Evolutionary conservation across 1,140 invertebrate genomes (phyloP), one percentile per base, ranked within the genome.

Genomic region (Dufourea novaeangliae): DNA sequence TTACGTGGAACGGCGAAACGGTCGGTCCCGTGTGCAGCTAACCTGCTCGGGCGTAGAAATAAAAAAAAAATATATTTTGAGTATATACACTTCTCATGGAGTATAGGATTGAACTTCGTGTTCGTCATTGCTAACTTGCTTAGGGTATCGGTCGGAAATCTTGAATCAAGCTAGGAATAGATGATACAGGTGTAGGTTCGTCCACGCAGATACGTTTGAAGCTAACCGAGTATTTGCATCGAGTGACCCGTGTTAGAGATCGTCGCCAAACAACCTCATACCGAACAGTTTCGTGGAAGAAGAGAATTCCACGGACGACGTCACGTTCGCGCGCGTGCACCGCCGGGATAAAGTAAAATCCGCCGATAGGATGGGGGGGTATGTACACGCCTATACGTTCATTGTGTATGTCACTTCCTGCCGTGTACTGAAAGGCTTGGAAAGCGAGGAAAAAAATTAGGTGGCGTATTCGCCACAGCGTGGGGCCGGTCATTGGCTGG

Each of bases 391-490:
- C 62, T 41, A 8, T 10, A n/a, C 12, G 52, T 25, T 37, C 41
- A 29, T 27, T 14, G 50, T 59, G 32, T 68, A 59, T 67, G 64
- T 41, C 73, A 86, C 87, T 90, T 89, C 88, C 88, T 87, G 87
- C 72, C 86, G 83, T 81, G 79, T 80, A 81, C 70, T 64, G 81
- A 78, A 71, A 82, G 68, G 69, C 82, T 73, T 87, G 46, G 74
- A 88, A 87, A 86, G 88, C 87, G 80, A 67, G 82, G n/a, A 76
- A 82, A 87, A 84, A 86, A 87, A 83, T 83, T 83, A 63, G 80
- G 75, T 78, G 78, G 82, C 68, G 79, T 80, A 73, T 83, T 84
- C 50, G 83, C 68, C 52, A 52, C 34, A 77, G 67, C 34, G 27
- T 27, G 64, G 46, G 25, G 44, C n/a, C 67, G 78, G 68, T 68